Conservation (phyloP, 1,140 invertebrate species). For the Rhopalosiphum maidis region DNA sequence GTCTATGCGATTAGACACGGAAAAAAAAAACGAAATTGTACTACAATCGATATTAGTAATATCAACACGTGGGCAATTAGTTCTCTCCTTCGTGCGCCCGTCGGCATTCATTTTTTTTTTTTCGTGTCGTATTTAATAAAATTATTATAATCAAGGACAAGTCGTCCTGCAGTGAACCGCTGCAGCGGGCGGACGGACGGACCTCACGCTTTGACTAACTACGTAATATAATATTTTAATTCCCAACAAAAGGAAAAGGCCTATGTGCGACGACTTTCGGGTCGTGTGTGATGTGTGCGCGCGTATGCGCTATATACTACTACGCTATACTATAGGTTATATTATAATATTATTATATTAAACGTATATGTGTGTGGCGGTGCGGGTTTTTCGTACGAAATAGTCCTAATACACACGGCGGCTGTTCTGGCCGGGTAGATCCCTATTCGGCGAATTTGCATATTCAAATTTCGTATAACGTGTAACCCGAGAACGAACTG, state of each 20-base stretch:
- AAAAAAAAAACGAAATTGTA: no score
- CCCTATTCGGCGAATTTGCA: not conserved
- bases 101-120: not conserved
- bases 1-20: no score
- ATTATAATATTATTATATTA: constrained; percentile 15
- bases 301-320: not conserved
- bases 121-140: not conserved
- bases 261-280: not conserved
- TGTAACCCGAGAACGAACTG: not conserved
- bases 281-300: not conserved
- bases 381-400: not conserved
- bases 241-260: not conserved
- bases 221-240: not conserved
- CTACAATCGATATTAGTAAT: not conserved
- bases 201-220: not conserved
- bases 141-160: not conserved
- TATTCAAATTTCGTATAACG: constrained; percentile 10
- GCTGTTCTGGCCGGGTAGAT: not conserved
- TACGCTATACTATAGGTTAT: not conserved
- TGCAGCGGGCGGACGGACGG: no score
- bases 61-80: not conserved
- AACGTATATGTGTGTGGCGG: not conserved
- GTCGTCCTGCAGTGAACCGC: not conserved
- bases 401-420: not conserved
- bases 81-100: not conserved